These are phyloP conservation scores for Meles meles DNA, from an alignment of 2,113 vertebrate species.

Conservation along the genomic window DNA sequence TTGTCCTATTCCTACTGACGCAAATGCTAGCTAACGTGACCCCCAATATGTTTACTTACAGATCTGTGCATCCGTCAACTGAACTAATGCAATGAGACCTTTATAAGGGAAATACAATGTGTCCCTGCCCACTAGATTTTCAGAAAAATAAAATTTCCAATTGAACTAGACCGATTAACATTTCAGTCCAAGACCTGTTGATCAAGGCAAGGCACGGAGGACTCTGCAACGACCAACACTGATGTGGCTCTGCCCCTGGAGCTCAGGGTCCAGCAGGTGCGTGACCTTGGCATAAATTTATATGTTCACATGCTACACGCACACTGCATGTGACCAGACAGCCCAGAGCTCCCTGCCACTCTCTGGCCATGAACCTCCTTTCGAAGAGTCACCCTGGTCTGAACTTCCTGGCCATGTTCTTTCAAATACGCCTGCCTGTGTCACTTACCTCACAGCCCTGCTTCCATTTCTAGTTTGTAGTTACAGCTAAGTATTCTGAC, in stretches of 20 bases:
- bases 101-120: not conserved
- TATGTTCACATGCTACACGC: not conserved
- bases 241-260: not conserved
- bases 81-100: not conserved
- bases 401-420: not conserved
- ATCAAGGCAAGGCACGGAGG: not conserved
- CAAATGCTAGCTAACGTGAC: not conserved
- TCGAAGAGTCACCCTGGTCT: not conserved
- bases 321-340: not conserved
- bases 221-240: not conserved
- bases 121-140: not conserved
- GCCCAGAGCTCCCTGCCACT: not conserved
- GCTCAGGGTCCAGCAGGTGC: not conserved
- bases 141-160: not conserved
- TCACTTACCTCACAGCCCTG: not conserved
- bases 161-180: not conserved
- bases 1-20: not conserved
- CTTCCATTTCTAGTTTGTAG: rapidly evolving
- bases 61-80: not conserved
- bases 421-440: not conserved
- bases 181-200: not conserved
- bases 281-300: not conserved
- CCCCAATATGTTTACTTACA: not conserved
- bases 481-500: not conserved
- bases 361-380: not conserved